A percentile compares a stretch with the other conserved stretches of the same genome.
Evolutionary conservation across 92 coral and sea anemone species (phyloP).

Genomic region (Porites evermanni): DNA sequence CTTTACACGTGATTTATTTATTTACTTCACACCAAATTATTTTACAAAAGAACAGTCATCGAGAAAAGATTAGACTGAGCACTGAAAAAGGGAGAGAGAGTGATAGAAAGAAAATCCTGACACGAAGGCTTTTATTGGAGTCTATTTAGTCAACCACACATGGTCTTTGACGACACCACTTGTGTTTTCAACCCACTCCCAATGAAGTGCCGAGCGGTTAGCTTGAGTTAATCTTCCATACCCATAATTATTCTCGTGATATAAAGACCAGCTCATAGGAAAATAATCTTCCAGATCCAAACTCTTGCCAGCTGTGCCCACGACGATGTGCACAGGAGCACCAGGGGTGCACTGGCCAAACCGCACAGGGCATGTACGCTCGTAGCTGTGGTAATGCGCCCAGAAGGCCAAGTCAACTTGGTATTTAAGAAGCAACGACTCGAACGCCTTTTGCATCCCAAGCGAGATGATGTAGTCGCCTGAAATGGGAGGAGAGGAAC

Average conservation of each 20-base stretch:
- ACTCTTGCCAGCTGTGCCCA: slow-evolving; percentile 93
- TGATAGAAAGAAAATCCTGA: too few relatives aligned
- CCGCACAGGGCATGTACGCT: slow-evolving; percentile 88
- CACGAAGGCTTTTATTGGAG: too few relatives aligned
- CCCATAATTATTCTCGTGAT: slow-evolving; percentile 82
- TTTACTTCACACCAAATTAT: too few relatives aligned
- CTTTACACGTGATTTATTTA: too few relatives aligned
- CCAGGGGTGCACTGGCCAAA: slow-evolving; percentile 68
- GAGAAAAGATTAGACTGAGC: too few relatives aligned
- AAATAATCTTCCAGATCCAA: slow-evolving; percentile 68
- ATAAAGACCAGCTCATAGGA: slow-evolving; percentile 88
- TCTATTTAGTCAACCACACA: slow-evolving; percentile 70
- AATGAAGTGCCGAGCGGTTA: slow-evolving; percentile 74
- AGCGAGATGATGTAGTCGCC: slow-evolving; percentile 81
- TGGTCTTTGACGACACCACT: slow-evolving; percentile 77
- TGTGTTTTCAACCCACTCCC: slow-evolving; percentile 92
- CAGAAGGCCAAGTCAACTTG: slow-evolving; percentile 91
- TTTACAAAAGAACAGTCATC: too few relatives aligned
- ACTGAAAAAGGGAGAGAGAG: background rate
- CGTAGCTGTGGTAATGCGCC: slow-evolving; percentile 99
- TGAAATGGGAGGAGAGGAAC: slow-evolving; percentile 28
- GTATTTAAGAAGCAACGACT: slow-evolving; percentile 80
- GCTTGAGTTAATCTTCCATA: slow-evolving; percentile 88
- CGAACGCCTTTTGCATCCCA: slow-evolving; percentile 84
- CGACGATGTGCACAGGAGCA: slow-evolving; percentile 83